phyloP scores from a whole-genome alignment of 1,140 invertebrate species.

The Habropoda laboriosa region DNA sequence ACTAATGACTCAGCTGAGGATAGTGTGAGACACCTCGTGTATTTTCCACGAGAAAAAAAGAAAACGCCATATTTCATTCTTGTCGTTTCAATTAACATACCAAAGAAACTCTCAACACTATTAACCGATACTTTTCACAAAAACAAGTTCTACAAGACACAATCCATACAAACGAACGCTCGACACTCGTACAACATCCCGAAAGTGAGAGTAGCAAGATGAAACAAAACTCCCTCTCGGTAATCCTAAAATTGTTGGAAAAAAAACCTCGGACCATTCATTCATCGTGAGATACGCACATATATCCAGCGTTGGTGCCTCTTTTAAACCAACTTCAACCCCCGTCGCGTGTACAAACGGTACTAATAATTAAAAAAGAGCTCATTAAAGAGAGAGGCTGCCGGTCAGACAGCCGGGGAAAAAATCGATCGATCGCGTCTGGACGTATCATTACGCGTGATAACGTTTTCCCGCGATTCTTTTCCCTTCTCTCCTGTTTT shows the following conservation, averaged over 20 bases:
- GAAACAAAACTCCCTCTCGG: neutral
- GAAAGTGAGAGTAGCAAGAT: too few relatives aligned
- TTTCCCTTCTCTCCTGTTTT: too few relatives aligned
- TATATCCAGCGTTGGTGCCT: neutral
- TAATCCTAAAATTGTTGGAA: neutral
- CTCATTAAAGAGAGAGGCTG: slow-evolving; percentile 1
- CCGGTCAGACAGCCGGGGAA: neutral
- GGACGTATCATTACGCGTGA: slow-evolving; percentile 19
- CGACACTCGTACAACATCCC: too few relatives aligned
- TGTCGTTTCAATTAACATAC: too few relatives aligned
- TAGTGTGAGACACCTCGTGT: too few relatives aligned
- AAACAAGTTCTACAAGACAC: too few relatives aligned
- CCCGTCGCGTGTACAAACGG: neutral
- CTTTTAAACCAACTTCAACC: neutral
- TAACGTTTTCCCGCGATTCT: neutral
- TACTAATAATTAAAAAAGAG: slow-evolving; percentile 5
- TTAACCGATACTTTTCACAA: too few relatives aligned
- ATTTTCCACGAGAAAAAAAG: too few relatives aligned
- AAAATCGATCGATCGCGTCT: slow-evolving; percentile 20
- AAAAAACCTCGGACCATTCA: neutral
- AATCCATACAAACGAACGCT: too few relatives aligned
- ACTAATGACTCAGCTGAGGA: too few relatives aligned
- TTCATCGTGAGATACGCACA: neutral
- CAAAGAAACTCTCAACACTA: too few relatives aligned
- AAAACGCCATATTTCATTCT: too few relatives aligned